Base-by-base conservation (phyloP, 2,113 vertebrate species). In the Podarcis raffonei region DNA sequence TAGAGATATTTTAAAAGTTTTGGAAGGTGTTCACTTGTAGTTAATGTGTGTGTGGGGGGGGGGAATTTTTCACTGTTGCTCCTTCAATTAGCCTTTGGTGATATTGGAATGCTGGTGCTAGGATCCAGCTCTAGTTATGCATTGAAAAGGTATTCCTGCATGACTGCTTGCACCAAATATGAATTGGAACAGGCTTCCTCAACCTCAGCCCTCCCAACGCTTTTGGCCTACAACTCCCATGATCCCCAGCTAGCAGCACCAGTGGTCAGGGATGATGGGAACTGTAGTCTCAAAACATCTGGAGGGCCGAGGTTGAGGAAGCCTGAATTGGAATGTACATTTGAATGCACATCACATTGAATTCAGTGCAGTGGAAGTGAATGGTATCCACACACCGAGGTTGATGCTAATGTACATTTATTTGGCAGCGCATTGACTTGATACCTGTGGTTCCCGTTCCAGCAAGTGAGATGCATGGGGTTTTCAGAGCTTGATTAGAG, bases 11-110 rank as follows among this genome's bases (percentile, higher is more conserved):
- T 6, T 3, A 35, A 91, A 85, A 84, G 69, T 91, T 92, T 78
- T 87, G 93, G 87, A 72, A 90, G 81, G 90, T 75, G 93, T 53
- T 86, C 81, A 86, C 76, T 42, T 95, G 84, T 81, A 81, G 82
- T 94, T 71, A 89, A 72, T 94, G 92, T 91, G 42, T 42, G 42
- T 42, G 39, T 42, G 39, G 6, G 6, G 7, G 39, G 91, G 87
- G 92, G 82, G 90, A 87, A 83, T 83, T 88, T 81, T 93, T 79
- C 86, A 89, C 87, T 83, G 83, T 84, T 95, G 85, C 83, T 95
- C 18, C 94, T 86, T 90, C 25, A 66, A 25, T 32, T 48, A 65
- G 13, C 30, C 32, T 76, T 88, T 75, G 27, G 23, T 42, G 37
- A 25, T 15, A 16, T 7, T 13, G 66, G 20, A 83, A 75, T 39